Conservation (phyloP, 2,113 vertebrate genomes). For the Neopipo cinnamomea region DNA sequence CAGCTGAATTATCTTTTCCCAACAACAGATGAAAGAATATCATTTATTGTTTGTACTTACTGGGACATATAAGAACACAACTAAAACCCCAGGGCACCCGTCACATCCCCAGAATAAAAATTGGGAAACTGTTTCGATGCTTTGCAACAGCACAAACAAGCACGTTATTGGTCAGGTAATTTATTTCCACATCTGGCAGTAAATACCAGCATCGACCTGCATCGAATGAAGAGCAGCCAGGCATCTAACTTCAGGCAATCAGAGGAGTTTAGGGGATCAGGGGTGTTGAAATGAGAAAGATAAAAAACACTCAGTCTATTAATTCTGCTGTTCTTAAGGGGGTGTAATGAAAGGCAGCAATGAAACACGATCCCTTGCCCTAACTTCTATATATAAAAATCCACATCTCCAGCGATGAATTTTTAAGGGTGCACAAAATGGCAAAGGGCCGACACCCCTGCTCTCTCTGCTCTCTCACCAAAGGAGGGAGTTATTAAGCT, state of each 20-base stretch:
- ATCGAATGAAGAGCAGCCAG: background rate
- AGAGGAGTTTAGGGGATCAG: background rate
- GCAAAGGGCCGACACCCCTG: background rate
- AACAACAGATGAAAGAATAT: background rate
- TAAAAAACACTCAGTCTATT: background rate
- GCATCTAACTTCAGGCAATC: background rate
- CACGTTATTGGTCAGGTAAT: background rate
- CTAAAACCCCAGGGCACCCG: background rate
- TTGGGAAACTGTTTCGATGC: background rate
- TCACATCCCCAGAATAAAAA: background rate
- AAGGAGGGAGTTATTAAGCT: accelerated
- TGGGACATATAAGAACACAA: background rate
- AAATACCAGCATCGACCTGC: background rate
- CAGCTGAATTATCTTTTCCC: background rate
- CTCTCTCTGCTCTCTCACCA: background rate
- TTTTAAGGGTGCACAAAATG: background rate
- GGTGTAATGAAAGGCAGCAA: background rate
- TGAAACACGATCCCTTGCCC: background rate
- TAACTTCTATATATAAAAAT: background rate
- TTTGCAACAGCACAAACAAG: background rate
- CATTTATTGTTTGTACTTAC: background rate
- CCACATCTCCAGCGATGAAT: accelerated
- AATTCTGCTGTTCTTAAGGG: background rate
- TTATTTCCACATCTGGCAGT: background rate
- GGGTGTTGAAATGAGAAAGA: background rate